Percentiles rank a stretch among this genome's conserved stretches.
These are phyloP conservation scores for Microhierax caerulescens DNA, from an alignment of 2,797 vertebrate genomes.

Conservation along the genomic window DNA sequence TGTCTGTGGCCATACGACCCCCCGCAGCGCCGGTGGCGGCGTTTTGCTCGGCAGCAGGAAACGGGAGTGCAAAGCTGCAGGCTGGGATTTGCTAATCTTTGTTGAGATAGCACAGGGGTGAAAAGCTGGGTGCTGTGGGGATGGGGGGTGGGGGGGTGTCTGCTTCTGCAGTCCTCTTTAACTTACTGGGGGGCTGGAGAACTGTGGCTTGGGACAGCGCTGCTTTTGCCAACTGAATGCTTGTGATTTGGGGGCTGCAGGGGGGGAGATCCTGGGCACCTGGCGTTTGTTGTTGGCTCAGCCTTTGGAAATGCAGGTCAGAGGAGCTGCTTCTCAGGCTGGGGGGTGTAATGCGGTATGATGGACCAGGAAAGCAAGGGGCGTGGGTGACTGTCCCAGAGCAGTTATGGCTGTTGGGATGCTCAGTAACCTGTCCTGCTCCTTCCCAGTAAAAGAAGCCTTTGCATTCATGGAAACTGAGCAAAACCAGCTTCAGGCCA, in stretches of 20 bases:
- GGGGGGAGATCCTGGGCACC: background rate
- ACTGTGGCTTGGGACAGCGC: background rate
- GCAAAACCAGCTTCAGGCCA: background rate
- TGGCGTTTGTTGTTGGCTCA: background rate
- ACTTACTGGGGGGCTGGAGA: background rate
- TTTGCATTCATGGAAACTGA: background rate
- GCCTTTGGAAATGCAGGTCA: background rate
- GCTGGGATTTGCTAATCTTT: background rate
- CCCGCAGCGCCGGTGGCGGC: background rate
- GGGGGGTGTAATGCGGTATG: background rate
- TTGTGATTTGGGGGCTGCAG: accelerated
- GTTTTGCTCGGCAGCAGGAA: background rate
- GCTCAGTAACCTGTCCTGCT: background rate
- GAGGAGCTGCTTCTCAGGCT: background rate
- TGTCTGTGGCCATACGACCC: background rate
- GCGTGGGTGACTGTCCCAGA: background rate
- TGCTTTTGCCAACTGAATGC: background rate
- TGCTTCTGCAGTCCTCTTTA: background rate
- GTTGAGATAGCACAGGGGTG: background rate
- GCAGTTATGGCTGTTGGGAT: background rate
- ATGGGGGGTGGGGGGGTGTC: background rate
- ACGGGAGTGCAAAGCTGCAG: background rate
- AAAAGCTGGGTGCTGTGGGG: background rate
- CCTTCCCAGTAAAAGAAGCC: background rate
- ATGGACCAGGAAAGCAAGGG: background rate